Evolutionary conservation across 2,113 vertebrate genomes (phyloP).

Genomic region (Tachycineta bicolor): DNA sequence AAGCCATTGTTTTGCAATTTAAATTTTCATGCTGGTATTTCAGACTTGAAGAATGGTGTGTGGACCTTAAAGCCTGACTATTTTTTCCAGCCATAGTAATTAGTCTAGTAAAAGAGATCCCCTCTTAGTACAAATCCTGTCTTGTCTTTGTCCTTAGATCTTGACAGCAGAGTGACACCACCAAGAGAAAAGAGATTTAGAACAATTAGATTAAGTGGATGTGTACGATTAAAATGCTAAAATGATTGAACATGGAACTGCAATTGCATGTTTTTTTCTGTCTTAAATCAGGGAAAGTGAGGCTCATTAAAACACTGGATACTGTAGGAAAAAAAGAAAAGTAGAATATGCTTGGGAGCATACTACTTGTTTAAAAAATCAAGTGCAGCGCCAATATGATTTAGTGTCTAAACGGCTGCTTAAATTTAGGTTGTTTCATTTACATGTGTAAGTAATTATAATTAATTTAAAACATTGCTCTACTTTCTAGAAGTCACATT

Average conservation of each 20-base stretch:
- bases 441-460: constrained; percentile 50
- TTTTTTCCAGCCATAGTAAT: background rate
- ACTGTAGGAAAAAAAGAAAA: background rate
- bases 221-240: background rate
- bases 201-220: constrained; percentile 2
- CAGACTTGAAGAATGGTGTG: background rate
- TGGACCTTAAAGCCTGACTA: background rate
- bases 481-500: constrained; percentile 30
- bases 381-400: background rate
- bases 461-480: constrained; percentile 56
- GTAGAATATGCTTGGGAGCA: background rate
- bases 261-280: background rate
- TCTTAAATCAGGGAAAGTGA: background rate
- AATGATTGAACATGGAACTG: background rate
- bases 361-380: constrained; percentile 6
- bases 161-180: background rate
- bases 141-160: background rate
- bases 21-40: constrained; percentile 1
- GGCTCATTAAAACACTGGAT: background rate
- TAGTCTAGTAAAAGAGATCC: background rate
- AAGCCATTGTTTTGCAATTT: background rate
- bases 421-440: constrained; percentile 48
- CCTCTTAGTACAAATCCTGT: background rate
- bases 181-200: background rate
- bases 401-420: background rate